Evolutionary conservation across 2,888 invertebrate species (phyloP).

Genomic region (Dermolepida albohirtum): DNA sequence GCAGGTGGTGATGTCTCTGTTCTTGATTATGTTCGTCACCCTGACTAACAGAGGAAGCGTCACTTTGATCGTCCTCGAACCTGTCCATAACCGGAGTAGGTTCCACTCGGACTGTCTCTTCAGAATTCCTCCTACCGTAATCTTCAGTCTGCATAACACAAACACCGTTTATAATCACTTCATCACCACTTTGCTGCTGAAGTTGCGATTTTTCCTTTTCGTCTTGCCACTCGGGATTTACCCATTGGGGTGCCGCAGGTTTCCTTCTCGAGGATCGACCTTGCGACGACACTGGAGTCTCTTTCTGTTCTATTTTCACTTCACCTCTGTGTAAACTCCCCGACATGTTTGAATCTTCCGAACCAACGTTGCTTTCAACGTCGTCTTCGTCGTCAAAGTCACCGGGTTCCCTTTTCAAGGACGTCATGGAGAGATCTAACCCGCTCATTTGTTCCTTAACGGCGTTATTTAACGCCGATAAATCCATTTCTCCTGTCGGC

Average conservation of each 20-base stretch:
- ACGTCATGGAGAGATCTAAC: constrained; percentile 87
- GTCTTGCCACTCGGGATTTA: constrained; percentile 93
- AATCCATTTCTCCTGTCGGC: constrained; percentile 71
- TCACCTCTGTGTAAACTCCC: constrained; percentile 68
- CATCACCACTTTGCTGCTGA: constrained; percentile 69
- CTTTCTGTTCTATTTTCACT: constrained; percentile 71
- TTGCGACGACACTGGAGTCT: constrained; percentile 52
- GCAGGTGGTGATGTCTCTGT: constrained; percentile 16
- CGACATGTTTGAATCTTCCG: constrained; percentile 71
- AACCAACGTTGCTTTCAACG: constrained; percentile 80
- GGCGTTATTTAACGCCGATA: constrained; percentile 69
- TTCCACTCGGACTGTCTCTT: constrained; percentile 82
- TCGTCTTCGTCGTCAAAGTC: constrained; percentile 87
- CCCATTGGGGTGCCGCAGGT: constrained; percentile 97
- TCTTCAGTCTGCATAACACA: constrained; percentile 91
- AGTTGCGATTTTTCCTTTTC: constrained; percentile 66
- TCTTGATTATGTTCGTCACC: constrained; percentile 48
- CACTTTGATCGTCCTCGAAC: constrained; percentile 69
- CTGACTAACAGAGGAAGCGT: constrained; percentile 65
- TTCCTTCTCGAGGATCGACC: constrained; percentile 81
- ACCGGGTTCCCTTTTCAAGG: constrained; percentile 81
- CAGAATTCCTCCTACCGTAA: constrained; percentile 70
- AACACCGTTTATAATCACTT: constrained; percentile 93
- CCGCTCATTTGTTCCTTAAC: constrained; percentile 86
- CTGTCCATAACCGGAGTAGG: constrained; percentile 78